phyloP scores from a whole-genome alignment of 2,888 invertebrate genomes.

The Ophraella communa region DNA sequence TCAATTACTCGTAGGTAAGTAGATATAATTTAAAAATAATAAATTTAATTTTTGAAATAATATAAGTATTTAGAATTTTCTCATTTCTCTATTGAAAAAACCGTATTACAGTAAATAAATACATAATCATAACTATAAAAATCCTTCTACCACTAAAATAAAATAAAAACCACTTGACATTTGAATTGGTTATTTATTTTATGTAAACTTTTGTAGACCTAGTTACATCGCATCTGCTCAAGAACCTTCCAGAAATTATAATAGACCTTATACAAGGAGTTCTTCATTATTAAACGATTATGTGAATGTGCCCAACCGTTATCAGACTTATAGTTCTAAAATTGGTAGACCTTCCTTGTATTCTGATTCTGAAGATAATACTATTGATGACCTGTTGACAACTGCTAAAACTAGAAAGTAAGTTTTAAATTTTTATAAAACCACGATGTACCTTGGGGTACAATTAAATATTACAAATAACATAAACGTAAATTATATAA shows the following conservation, averaged over 20 bases:
- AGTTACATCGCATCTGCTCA: slow-evolving; percentile 46
- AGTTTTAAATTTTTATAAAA: slow-evolving; percentile 33
- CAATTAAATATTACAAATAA: too few species aligned
- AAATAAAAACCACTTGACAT: too few species aligned
- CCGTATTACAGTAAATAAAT: too few species aligned
- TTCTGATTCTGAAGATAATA: slow-evolving; percentile 53
- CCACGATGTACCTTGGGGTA: too few species aligned
- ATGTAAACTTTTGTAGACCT: slow-evolving; percentile 23
- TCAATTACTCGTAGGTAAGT: slow-evolving; percentile 42
- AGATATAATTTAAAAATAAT: neutral
- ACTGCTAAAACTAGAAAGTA: slow-evolving; percentile 58
- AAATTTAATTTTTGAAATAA: too few species aligned
- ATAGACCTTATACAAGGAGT: slow-evolving; percentile 50
- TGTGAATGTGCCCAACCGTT: slow-evolving; percentile 55
- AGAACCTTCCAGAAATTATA: slow-evolving; percentile 44
- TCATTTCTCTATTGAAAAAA: too few species aligned
- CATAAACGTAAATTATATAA: too few species aligned
- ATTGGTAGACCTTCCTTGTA: slow-evolving; percentile 51
- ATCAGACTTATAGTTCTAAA: slow-evolving; percentile 56
- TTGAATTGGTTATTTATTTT: neutral
- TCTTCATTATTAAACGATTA: slow-evolving; percentile 55
- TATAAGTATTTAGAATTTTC: too few species aligned
- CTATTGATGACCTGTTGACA: slow-evolving; percentile 52
- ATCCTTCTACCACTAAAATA: too few species aligned
- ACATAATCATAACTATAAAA: too few species aligned